These are phyloP conservation scores for Chaetorhynchus papuensis DNA, from an alignment of 2,113 vertebrate species.

Conservation along the genomic window DNA sequence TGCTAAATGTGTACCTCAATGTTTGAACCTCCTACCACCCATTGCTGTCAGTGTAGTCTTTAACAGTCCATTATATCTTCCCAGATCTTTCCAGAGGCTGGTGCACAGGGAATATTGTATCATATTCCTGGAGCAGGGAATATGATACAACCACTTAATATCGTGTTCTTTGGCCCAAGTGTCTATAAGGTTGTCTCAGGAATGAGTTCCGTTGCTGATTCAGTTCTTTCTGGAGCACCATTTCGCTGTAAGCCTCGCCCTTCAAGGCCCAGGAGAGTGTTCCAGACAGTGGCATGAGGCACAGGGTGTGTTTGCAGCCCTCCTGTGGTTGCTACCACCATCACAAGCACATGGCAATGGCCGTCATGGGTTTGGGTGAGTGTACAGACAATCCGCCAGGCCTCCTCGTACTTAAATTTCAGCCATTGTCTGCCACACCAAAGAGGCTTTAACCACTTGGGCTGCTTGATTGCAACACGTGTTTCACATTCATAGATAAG, in stretches of 20 bases:
- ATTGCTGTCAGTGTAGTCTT: not conserved
- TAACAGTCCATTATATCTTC: not conserved
- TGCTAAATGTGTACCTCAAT: not conserved
- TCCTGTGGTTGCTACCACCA: not conserved
- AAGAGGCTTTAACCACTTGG: not conserved
- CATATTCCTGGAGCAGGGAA: too few relatives aligned
- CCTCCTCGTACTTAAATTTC: not conserved
- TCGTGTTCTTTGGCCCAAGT: not conserved
- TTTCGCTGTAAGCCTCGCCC: rapidly evolving
- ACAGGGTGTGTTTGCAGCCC: not conserved
- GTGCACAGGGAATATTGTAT: too few relatives aligned
- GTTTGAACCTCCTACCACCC: not conserved
- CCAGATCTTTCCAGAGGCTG: not conserved
- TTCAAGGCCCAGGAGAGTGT: not conserved
- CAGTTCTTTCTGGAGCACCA: not conserved
- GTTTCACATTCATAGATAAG: not conserved
- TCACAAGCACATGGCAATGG: not conserved
- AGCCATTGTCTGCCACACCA: not conserved
- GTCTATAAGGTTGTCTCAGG: not conserved
- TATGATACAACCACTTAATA: too few relatives aligned
- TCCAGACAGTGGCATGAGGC: not conserved
- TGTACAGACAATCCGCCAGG: not conserved
- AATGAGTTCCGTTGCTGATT: not conserved
- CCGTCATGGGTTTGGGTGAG: rapidly evolving
- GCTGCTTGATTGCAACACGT: not conserved